phyloP scores from a whole-genome alignment of 1,140 invertebrate genomes.

The Pachyrhynchus sulphureomaculatus region DNA sequence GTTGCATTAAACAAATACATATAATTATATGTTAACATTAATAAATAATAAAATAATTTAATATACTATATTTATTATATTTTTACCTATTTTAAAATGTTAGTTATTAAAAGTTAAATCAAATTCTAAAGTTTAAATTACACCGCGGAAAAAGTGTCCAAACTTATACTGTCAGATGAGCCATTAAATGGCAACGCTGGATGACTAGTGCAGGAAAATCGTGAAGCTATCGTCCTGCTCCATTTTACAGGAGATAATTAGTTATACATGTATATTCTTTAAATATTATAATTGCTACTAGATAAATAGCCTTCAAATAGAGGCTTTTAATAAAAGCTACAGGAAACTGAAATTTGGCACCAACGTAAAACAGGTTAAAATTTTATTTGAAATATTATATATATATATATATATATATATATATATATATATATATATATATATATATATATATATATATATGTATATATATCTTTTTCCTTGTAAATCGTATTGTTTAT shows the following conservation, averaged over 20 bases:
- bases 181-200: constrained; percentile 15
- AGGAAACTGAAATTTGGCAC: background rate
- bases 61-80: background rate
- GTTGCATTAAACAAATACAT: too few species aligned
- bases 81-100: constrained; percentile 1
- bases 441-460: too few species aligned
- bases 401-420: too few species aligned
- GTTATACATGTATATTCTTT: constrained; percentile 42
- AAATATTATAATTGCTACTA: constrained; percentile 53
- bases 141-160: constrained; percentile 1
- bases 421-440: too few species aligned
- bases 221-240: constrained; percentile 40
- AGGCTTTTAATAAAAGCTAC: background rate
- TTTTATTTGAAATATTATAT: too few species aligned
- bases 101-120: background rate
- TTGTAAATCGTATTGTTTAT: too few species aligned
- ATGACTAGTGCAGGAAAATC: constrained; percentile 34
- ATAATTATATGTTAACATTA: too few species aligned
- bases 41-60: background rate
- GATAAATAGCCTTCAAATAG: constrained; percentile 33
- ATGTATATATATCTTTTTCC: too few species aligned
- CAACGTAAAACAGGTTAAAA: too few species aligned
- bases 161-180: background rate
- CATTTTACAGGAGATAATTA: constrained; percentile 44
- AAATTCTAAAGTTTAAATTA: background rate